Percentiles rank a stretch among this genome's conserved stretches.
These are phyloP conservation scores for Tricholaema leucomelas DNA, from an alignment of 2,113 vertebrate species.

Conservation along the genomic window DNA sequence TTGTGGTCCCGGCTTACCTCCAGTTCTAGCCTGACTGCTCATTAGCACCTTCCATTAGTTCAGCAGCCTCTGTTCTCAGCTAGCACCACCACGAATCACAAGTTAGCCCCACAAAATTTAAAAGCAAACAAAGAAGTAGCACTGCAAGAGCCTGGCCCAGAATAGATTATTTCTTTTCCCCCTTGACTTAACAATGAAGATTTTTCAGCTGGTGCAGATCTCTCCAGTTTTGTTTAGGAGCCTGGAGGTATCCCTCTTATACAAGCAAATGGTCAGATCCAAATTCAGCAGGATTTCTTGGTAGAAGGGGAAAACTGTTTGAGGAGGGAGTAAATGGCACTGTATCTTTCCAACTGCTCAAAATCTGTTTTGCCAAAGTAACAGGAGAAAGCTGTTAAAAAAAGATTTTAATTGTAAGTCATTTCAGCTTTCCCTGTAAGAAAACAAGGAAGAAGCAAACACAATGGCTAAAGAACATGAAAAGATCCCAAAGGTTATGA, in stretches of 20 bases:
- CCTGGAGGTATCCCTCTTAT: neutral
- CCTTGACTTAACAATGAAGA: neutral
- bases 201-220: neutral
- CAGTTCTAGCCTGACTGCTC: neutral
- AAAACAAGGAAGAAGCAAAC: slow-evolving; percentile 48
- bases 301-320: neutral
- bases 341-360: neutral
- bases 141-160: neutral
- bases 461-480: slow-evolving; percentile 45
- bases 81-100: neutral
- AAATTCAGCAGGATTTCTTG: neutral
- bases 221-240: neutral
- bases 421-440: neutral
- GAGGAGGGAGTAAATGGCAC: neutral
- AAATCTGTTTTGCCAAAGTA: slow-evolving; percentile 50
- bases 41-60: neutral
- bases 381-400: slow-evolving; percentile 62
- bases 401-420: slow-evolving; percentile 41
- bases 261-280: neutral
- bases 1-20: neutral
- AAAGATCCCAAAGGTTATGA: slow-evolving; percentile 53
- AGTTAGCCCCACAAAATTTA: neutral
- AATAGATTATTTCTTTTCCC: neutral
- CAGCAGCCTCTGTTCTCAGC: neutral
- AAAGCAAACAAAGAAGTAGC: neutral